These are phyloP conservation scores for Hirtodrosophila alboralis DNA, from an alignment of 2,888 invertebrate genomes.

Conservation along the genomic window DNA sequence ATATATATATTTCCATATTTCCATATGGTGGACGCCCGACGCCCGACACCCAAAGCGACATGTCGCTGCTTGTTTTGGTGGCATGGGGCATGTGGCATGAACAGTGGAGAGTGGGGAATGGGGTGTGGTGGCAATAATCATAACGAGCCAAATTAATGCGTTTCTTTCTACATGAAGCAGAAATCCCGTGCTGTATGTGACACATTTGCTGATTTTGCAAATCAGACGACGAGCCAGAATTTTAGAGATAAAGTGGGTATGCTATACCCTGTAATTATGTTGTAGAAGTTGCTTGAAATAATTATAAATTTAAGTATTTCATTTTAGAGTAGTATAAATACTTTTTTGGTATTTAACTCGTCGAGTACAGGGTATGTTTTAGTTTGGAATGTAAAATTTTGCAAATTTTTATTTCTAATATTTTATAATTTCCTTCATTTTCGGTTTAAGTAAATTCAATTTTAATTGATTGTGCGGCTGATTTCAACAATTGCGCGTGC, in stretches of 20 bases:
- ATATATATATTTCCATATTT: slow-evolving; percentile 40
- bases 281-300: background rate
- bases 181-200: slow-evolving; percentile 78
- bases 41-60: slow-evolving; percentile 20
- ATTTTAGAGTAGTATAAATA: too few relatives aligned
- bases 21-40: slow-evolving; percentile 53
- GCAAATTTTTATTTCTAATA: slow-evolving; percentile 47
- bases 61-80: slow-evolving; percentile 20
- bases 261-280: slow-evolving; percentile 41
- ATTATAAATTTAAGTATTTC: too few relatives aligned
- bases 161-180: slow-evolving; percentile 81
- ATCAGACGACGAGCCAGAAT: too few relatives aligned
- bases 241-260: too few relatives aligned
- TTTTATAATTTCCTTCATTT: slow-evolving; percentile 11
- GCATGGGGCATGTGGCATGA: background rate
- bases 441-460: slow-evolving; percentile 27
- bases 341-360: too few relatives aligned
- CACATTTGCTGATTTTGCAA: slow-evolving; percentile 76
- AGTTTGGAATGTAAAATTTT: background rate
- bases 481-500: slow-evolving; percentile 64
- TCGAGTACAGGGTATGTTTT: slow-evolving; percentile 10
- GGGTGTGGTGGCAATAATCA: slow-evolving; percentile 75
- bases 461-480: slow-evolving; percentile 71
- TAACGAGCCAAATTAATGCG: slow-evolving; percentile 82
- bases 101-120: background rate